phyloP scores from a whole-genome alignment of 1,140 invertebrate species.

The Euura lappo region DNA sequence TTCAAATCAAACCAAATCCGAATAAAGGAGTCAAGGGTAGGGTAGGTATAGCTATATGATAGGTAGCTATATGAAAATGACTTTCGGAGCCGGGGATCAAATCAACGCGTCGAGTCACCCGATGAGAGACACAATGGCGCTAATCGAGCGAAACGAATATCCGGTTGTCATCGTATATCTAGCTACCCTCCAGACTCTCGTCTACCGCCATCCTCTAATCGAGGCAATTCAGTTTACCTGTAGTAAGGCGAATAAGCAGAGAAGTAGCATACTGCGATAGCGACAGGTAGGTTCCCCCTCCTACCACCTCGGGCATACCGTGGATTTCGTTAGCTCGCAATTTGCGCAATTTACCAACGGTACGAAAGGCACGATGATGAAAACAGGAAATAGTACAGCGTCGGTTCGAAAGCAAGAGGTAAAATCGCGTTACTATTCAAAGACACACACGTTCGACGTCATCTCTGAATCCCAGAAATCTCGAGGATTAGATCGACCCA shows the following conservation, averaged over 20 bases:
- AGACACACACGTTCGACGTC: no score
- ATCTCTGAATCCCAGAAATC: no score
- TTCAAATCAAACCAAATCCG: no score
- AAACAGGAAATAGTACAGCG: no score
- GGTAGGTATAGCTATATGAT: no score
- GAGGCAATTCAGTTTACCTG: conserved; percentile 1
- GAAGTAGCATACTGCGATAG: background rate
- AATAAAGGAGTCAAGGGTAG: no score
- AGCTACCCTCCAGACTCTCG: background rate
- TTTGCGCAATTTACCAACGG: background rate
- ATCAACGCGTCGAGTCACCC: background rate
- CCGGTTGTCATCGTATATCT: background rate
- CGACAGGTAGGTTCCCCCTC: no score
- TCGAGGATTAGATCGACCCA: no score
- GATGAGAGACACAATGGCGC: background rate
- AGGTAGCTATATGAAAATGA: no score
- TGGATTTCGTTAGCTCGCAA: background rate
- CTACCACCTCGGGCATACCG: background rate
- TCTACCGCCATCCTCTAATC: background rate
- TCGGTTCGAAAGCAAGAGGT: no score
- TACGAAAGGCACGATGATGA: no score
- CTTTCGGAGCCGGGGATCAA: background rate
- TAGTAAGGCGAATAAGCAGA: background rate
- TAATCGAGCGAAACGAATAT: conserved; percentile 7
- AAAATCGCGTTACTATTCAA: no score